Evolutionary conservation across 2,888 invertebrate species (phyloP), one percentile per base, ranked within the genome.

Genomic region (Aporophyla nigra): DNA sequence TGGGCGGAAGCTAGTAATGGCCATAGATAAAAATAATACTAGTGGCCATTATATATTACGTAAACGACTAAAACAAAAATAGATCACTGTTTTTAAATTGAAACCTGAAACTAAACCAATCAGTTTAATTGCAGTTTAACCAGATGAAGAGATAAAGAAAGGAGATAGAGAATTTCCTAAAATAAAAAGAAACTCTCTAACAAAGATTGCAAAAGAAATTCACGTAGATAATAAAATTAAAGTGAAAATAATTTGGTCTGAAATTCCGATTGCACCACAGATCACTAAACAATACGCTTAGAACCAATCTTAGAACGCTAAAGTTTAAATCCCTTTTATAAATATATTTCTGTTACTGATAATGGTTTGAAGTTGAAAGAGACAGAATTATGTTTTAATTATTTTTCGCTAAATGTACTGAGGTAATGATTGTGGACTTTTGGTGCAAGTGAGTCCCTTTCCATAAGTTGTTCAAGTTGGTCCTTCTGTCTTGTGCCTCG

Each of bases 401-500:
- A 3, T 27, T 27, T 27, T 58, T 58, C 24, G 27, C 27, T 24
- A 24, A 24, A 58, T 19, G 54, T 5, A n/a, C n/a, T 56, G 33
- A 33, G 33, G 33, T 14, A 7, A 6, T 12, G 6, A 65, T 19
- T 49, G 49, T 49, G 7, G 6, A 65, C 12, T 19, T 27, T 24
- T 19, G 46, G 12, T 49, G 24, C 24, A 12, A 19, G 65, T 65
- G 10, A 19, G 19, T 65, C 24, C 5, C 0, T 51, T 33, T 66
- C 53, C 16, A 12, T 9, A n/a, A 0, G n/a, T 68, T 59, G 19
- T 59, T 65, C 40, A 27, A 58, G 33, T 12, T 58, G 4, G 19
- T 21, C 24, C 75, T 82, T 83, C 71, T 82, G 65, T 40, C 5
- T 14, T 16, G 49, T 46, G 5, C 19, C 0, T 56, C 10, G 5